Percentiles rank a stretch among this genome's conserved stretches.
These are phyloP conservation scores for Dicyrtoma fusca DNA, from an alignment of 2,888 invertebrate genomes.

Conservation along the genomic window DNA sequence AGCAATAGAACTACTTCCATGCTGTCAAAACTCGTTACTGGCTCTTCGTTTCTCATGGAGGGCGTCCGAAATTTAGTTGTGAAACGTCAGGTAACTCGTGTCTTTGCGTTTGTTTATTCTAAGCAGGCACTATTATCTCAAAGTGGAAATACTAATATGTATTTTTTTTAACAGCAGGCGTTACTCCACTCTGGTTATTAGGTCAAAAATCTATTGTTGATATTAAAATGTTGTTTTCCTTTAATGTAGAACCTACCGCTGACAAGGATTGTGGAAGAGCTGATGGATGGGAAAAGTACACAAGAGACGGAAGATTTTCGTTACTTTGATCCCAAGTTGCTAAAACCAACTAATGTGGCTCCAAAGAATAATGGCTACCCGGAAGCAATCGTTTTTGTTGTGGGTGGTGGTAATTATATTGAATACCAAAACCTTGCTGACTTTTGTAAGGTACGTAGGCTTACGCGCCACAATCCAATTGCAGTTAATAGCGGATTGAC, in stretches of 20 bases:
- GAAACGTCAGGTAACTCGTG: conserved; percentile 82
- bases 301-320: conserved; percentile 83
- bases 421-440: conserved; percentile 98
- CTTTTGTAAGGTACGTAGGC: conserved; percentile 75
- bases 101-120: conserved; percentile 1
- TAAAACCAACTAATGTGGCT: conserved; percentile 68
- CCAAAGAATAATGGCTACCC: conserved; percentile 68
- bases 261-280: conserved; percentile 86
- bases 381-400: conserved; percentile 87
- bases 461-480: no score
- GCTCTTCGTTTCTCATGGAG: conserved; percentile 99
- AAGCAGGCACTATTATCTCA: no score
- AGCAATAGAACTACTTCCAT: conserved; percentile 67
- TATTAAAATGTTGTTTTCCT: background rate
- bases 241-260: conserved; percentile 81
- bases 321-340: conserved; percentile 93
- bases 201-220: conserved; percentile 27
- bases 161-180: no score
- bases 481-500: no score
- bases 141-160: no score
- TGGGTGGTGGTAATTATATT: conserved; percentile 96
- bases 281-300: conserved; percentile 79
- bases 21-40: conserved; percentile 96
- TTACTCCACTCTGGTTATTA: no score
- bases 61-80: conserved; percentile 98